Evolutionary conservation across 1,140 invertebrate species (phyloP).

Genomic region (Drosophila sucinea): DNA sequence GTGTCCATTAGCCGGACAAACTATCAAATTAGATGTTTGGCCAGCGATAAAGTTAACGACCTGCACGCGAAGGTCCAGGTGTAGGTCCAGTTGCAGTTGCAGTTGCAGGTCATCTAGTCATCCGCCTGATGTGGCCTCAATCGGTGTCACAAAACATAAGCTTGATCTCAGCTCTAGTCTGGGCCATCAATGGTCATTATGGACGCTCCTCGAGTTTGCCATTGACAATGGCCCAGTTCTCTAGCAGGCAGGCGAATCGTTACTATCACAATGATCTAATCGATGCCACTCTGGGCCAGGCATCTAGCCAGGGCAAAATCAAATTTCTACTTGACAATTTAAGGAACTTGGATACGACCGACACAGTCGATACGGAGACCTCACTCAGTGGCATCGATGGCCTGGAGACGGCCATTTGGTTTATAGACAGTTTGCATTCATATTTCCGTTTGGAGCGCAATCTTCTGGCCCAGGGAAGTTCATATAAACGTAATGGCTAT

Average conservation of each 20-base stretch:
- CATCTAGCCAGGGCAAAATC: slow-evolving; percentile 23
- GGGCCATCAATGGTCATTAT: slow-evolving; percentile 68
- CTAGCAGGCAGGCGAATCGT: slow-evolving; percentile 38
- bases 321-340: slow-evolving; percentile 50
- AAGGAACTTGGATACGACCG: neutral
- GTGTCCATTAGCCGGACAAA: slow-evolving; percentile 1
- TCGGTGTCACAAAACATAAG: slow-evolving; percentile 46
- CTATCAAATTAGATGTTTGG: neutral
- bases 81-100: neutral
- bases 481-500: slow-evolving; percentile 65
- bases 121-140: slow-evolving; percentile 22
- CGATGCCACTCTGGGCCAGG: slow-evolving; percentile 37
- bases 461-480: slow-evolving; percentile 36
- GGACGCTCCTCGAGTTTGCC: slow-evolving; percentile 43
- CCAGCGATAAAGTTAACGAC: slow-evolving; percentile 1
- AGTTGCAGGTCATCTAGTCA: neutral
- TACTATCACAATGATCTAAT: slow-evolving; percentile 65
- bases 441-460: slow-evolving; percentile 56
- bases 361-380: neutral
- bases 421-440: slow-evolving; percentile 65
- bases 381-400: slow-evolving; percentile 29
- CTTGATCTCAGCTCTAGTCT: slow-evolving; percentile 68
- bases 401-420: slow-evolving; percentile 56
- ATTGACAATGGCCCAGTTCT: slow-evolving; percentile 60
- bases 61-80: slow-evolving; percentile 2